A percentile compares a stretch with the other conserved stretches of the same genome.
These are phyloP conservation scores for Triplophysa bombifrons DNA, from an alignment of 2,797 vertebrate genomes.

Conservation along the genomic window DNA sequence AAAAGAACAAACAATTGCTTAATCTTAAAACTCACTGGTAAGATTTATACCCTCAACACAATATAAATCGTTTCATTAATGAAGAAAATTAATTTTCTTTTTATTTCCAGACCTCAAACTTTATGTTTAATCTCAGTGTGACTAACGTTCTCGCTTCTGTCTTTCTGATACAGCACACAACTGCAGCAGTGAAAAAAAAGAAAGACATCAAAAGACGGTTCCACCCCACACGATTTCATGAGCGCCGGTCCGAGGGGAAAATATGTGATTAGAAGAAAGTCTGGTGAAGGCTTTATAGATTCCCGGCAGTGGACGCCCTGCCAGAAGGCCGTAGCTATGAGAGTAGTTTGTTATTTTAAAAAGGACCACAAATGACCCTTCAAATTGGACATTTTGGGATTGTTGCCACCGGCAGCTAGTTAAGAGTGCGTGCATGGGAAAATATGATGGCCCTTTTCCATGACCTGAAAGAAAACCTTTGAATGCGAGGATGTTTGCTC, in stretches of 20 bases:
- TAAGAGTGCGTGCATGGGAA: constrained; percentile 42
- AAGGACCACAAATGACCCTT: constrained; percentile 51
- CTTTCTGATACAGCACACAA: constrained; percentile 32
- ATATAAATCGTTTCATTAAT: neutral
- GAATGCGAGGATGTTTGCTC: constrained; percentile 41
- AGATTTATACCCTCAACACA: neutral
- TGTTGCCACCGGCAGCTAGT: constrained; percentile 46
- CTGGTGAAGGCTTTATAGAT: constrained; percentile 35
- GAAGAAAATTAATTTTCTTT: neutral
- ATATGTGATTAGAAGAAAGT: constrained; percentile 36
- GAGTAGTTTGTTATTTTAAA: constrained; percentile 54
- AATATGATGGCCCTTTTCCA: constrained; percentile 31
- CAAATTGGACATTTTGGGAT: constrained; percentile 54
- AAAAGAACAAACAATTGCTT: neutral
- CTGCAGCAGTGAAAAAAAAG: constrained; percentile 2
- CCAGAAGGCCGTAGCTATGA: constrained; percentile 47
- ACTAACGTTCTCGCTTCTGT: neutral
- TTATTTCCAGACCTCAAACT: neutral
- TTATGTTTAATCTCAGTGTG: neutral
- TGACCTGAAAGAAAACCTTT: constrained; percentile 41
- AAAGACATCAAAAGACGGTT: constrained; percentile 34
- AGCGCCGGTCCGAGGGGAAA: constrained; percentile 16
- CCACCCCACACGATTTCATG: constrained; percentile 30
- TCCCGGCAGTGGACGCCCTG: constrained; percentile 27
- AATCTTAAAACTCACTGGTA: neutral